Percentiles rank a stretch among this genome's conserved stretches.
Evolutionary conservation across 2,888 invertebrate genomes (phyloP).

Genomic region (Icerya purchasi): DNA sequence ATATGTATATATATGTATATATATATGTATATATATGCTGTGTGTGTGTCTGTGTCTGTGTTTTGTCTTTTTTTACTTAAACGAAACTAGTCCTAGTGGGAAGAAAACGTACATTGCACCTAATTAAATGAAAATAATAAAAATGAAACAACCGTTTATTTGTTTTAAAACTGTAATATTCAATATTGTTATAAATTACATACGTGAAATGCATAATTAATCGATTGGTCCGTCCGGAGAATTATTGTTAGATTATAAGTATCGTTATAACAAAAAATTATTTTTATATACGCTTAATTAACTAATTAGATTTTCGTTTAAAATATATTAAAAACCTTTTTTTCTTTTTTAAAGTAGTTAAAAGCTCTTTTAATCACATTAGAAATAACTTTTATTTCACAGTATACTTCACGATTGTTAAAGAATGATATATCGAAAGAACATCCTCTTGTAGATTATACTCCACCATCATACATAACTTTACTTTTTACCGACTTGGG

Average conservation of each 20-base stretch:
- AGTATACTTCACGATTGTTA: slow-evolving; percentile 33
- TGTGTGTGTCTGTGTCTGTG: too few species aligned
- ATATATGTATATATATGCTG: too few species aligned
- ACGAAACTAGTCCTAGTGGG: too few species aligned
- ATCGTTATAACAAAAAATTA: neutral
- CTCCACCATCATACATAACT: slow-evolving; percentile 80
- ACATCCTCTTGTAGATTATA: slow-evolving; percentile 88
- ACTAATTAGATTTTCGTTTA: neutral
- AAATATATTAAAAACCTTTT: neutral
- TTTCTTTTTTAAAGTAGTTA: neutral
- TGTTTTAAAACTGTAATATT: too few species aligned
- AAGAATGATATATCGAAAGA: slow-evolving; percentile 33
- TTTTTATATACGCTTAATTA: neutral
- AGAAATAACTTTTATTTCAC: slow-evolving; percentile 17
- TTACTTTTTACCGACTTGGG: slow-evolving; percentile 89
- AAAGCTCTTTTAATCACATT: neutral
- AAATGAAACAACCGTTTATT: too few species aligned
- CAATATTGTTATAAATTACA: too few species aligned
- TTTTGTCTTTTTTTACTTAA: too few species aligned
- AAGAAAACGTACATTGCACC: too few species aligned
- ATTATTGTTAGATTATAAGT: neutral
- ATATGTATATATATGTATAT: too few species aligned
- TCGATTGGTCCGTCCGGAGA: too few species aligned
- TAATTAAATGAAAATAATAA: too few species aligned
- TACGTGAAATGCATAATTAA: too few species aligned